These are phyloP conservation scores for Charaxes varanes DNA, from an alignment of 1,140 invertebrate genomes.

Conservation along the genomic window DNA sequence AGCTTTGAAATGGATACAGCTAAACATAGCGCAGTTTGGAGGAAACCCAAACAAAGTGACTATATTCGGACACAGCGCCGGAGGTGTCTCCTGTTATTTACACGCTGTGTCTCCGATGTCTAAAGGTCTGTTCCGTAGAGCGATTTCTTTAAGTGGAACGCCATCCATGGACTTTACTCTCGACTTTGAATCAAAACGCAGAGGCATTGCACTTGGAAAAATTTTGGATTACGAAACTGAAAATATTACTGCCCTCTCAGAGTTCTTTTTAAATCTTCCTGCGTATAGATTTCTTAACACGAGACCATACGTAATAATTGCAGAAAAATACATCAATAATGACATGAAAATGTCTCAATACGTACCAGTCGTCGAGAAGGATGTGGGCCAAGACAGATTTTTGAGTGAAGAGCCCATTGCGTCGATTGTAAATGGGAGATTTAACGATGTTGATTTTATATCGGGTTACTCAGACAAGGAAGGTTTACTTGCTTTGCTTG, in stretches of 20 bases:
- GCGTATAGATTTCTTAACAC: conserved; percentile 46
- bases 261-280: conserved; percentile 65
- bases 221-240: conserved; percentile 20
- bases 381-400: conserved; percentile 48
- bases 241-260: conserved; percentile 28
- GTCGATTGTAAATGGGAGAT: neutral
- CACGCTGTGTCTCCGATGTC: conserved; percentile 57
- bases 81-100: conserved; percentile 60
- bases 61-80: conserved; percentile 83
- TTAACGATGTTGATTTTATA: conserved; percentile 75
- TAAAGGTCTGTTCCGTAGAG: conserved; percentile 49
- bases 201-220: conserved; percentile 35
- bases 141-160: conserved; percentile 41
- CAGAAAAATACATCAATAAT: conserved; percentile 30
- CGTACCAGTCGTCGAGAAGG: conserved; percentile 60
- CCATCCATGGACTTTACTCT: conserved; percentile 31
- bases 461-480: conserved; percentile 75
- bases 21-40: conserved; percentile 76
- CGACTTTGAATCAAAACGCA: conserved; percentile 25
- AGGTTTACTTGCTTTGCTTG: conserved; percentile 40
- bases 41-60: conserved; percentile 84
- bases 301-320: conserved; percentile 26
- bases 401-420: conserved; percentile 34
- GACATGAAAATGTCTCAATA: conserved; percentile 38
- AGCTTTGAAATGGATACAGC: conserved; percentile 46